Percentiles rank a stretch among this genome's conserved stretches.
Evolutionary conservation across 2,113 vertebrate genomes (phyloP).

Genomic region (Carettochelys insculpta): DNA sequence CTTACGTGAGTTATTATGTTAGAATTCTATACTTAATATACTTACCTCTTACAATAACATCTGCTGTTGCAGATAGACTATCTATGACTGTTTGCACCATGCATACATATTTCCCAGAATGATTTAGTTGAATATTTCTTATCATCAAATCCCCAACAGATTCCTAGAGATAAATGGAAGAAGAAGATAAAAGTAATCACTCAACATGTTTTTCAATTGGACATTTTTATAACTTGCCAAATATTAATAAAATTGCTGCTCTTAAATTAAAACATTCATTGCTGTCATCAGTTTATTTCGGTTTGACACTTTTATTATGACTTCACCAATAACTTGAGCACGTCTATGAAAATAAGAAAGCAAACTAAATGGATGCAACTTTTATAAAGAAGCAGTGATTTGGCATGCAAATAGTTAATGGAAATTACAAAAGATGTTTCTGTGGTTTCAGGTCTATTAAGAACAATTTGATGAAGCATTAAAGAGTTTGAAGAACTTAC

Average conservation of each 20-base stretch:
- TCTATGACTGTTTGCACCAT: slow-evolving; percentile 87
- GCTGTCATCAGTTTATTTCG: slow-evolving; percentile 55
- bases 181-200: slow-evolving; percentile 32
- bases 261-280: slow-evolving; percentile 65
- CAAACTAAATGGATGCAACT: slow-evolving; percentile 53
- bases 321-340: slow-evolving; percentile 53
- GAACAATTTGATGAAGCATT: background rate
- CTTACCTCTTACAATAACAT: slow-evolving; percentile 89
- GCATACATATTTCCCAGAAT: slow-evolving; percentile 90
- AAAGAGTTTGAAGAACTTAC: slow-evolving; percentile 73
- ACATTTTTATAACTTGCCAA: slow-evolving; percentile 55
- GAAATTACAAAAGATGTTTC: background rate
- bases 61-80: slow-evolving; percentile 82
- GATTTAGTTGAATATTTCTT: slow-evolving; percentile 88
- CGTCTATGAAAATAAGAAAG: slow-evolving; percentile 56
- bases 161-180: slow-evolving; percentile 74
- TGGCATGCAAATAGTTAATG: background rate
- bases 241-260: slow-evolving; percentile 52
- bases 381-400: slow-evolving; percentile 43
- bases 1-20: background rate
- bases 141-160: slow-evolving; percentile 91
- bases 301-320: slow-evolving; percentile 61
- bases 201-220: slow-evolving; percentile 19
- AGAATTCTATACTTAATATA: background rate
- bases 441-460: background rate